These are phyloP conservation scores for Drosophila arizonae DNA, from an alignment of 1,140 invertebrate species.

Conservation along the genomic window DNA sequence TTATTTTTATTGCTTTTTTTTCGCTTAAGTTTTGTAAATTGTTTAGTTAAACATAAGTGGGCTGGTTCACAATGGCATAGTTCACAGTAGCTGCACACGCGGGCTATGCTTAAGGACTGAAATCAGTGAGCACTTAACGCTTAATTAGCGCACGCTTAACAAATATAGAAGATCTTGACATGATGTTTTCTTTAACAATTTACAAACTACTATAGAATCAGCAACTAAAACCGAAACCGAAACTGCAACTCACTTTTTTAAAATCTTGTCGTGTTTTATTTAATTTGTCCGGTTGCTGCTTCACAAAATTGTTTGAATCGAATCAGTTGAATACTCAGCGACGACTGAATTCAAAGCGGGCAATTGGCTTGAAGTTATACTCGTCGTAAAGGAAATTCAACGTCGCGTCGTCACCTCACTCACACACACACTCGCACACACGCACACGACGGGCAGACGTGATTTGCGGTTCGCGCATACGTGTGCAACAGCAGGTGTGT, in stretches of 20 bases:
- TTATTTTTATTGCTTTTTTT: slow-evolving; percentile 17
- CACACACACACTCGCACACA: slow-evolving; percentile 17
- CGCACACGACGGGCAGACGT: slow-evolving; percentile 12
- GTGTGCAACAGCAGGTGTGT: slow-evolving; percentile 41
- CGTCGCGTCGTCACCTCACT: slow-evolving; percentile 33
- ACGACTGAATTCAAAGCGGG: slow-evolving; percentile 68
- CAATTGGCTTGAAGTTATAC: slow-evolving; percentile 80
- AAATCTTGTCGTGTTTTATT: slow-evolving; percentile 19
- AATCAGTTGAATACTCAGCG: slow-evolving; percentile 74
- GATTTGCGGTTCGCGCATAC: slow-evolving; percentile 39
- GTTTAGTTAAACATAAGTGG: slow-evolving; percentile 13
- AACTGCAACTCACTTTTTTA: slow-evolving; percentile 30
- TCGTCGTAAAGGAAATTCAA: slow-evolving; percentile 71
- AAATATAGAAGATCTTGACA: slow-evolving; percentile 9
- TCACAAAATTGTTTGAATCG: slow-evolving; percentile 46
- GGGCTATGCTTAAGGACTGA: slow-evolving; percentile 16
- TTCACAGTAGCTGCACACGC: slow-evolving; percentile 14
- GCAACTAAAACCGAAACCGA: background rate
- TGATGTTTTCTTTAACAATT: slow-evolving; percentile 14
- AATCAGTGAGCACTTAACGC: slow-evolving; percentile 20
- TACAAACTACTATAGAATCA: background rate
- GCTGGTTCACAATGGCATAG: slow-evolving; percentile 12
- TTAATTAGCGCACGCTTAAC: slow-evolving; percentile 23
- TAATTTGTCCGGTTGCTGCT: slow-evolving; percentile 13
- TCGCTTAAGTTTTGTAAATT: slow-evolving; percentile 26